Evolutionary conservation across 2,888 invertebrate species (phyloP).

Genomic region (Emmelina monodactyla): DNA sequence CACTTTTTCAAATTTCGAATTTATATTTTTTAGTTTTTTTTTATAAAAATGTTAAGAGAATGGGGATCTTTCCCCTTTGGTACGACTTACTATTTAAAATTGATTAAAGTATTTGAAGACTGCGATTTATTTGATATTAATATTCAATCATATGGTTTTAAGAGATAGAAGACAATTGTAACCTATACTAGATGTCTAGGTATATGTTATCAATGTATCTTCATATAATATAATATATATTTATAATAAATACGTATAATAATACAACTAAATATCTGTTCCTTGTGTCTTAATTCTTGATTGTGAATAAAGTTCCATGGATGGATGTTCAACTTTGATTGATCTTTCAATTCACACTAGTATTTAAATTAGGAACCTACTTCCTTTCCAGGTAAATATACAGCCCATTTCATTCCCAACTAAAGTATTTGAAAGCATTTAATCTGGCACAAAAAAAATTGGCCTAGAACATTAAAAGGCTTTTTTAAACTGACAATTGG

Average conservation of each 20-base stretch:
- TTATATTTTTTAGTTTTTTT: constrained; percentile 23
- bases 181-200: background rate
- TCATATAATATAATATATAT: constrained; percentile 3
- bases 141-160: constrained; percentile 18
- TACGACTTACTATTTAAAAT: constrained; percentile 14
- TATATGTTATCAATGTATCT: constrained; percentile 1
- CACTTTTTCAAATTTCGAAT: constrained; percentile 23
- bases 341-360: too few relatives aligned
- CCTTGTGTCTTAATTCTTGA: constrained; percentile 27
- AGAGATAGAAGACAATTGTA: constrained; percentile 10
- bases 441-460: too few relatives aligned
- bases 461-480: too few relatives aligned
- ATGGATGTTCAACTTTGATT: too few relatives aligned
- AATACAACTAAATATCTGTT: constrained; percentile 22
- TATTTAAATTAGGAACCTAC: too few relatives aligned
- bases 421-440: too few relatives aligned
- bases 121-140: constrained; percentile 28
- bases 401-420: too few relatives aligned
- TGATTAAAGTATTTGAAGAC: constrained; percentile 24
- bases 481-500: too few relatives aligned
- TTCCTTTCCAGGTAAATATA: too few relatives aligned
- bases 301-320: constrained; percentile 26
- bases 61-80: constrained; percentile 14
- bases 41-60: too few relatives aligned
- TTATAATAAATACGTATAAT: constrained; percentile 9